Evolutionary conservation across 2,113 vertebrate species (phyloP), one percentile per base, ranked within the genome.

Genomic region (Thermophis baileyi): DNA sequence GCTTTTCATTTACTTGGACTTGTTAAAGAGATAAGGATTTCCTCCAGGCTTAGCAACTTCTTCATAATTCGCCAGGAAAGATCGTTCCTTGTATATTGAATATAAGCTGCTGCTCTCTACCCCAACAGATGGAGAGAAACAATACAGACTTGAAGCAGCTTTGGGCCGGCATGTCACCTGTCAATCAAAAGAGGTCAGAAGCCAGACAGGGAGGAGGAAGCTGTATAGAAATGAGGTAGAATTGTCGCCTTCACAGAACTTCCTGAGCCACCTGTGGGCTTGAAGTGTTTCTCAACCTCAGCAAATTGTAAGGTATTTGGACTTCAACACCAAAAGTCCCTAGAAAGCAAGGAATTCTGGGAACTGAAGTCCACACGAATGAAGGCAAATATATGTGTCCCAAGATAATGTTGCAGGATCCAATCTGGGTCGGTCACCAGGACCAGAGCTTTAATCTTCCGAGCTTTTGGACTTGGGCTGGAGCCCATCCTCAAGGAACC

Each of bases 131-230:
- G 87, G 94, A 96, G 90, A 93, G 94, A 91, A 30, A 88, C 91
- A 95, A 60, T 47, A 89, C 94, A 53, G 86, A 96, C 92, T 49
- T 93, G 93, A 97, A 96, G 60, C 86, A 94, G 55, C 95, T 93
- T 50, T 96, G 96, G 94, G 95, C 90, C 51, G 90, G 92, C 35
- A 51, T 95, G 93, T 92, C 95, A 53, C 54, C 91, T 12, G 60
- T 94, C 49, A 93, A 87, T 50, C 94, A 93, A 74, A 96, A 96
- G 94, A 97, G 96, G 96, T 94, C 30, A 49, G 89, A 88, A 60
- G 87, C 30, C 60, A 25, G 93, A 40, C 18, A 40, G 91, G 53
- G 92, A 51, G 87, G 6, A 3, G 1, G 1, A 7, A 27, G 49
- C 86, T 30, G 9, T 24, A n/a, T n/a, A 81, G 69, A 22, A 81